phyloP scores from a whole-genome alignment of 2,888 invertebrate species.

The Azorinus chamasolen region DNA sequence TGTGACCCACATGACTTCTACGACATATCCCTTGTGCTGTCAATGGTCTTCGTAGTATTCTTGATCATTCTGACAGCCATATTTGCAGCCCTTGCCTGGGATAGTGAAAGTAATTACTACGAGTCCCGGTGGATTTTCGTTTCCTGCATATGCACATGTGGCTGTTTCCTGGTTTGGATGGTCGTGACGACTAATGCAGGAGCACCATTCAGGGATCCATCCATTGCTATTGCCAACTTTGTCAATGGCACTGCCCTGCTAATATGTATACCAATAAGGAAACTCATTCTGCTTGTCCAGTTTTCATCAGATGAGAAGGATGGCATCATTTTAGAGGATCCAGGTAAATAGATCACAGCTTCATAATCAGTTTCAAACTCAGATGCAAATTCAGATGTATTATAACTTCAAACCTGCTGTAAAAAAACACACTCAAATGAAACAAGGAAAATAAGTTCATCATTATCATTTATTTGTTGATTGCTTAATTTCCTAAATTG shows the following conservation, averaged over 20 bases:
- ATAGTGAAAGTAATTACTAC: conserved; percentile 84
- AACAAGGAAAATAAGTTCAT: no score
- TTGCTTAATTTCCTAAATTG: no score
- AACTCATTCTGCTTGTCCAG: conserved; percentile 79
- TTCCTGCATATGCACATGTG: conserved; percentile 77
- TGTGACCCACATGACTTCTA: conserved; percentile 81
- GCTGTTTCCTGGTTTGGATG: conserved; percentile 86
- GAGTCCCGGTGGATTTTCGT: conserved; percentile 86
- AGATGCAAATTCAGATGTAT: no score
- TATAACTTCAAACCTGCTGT: no score
- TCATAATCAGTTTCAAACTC: no score
- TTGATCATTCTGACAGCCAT: conserved; percentile 85
- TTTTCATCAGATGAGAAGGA: conserved; percentile 60
- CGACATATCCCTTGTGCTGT: conserved; percentile 85
- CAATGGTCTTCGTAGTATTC: conserved; percentile 86
- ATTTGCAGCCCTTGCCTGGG: conserved; percentile 86
- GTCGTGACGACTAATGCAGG: conserved; percentile 84
- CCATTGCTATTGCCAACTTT: conserved; percentile 86
- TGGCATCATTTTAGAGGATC: conserved; percentile 22
- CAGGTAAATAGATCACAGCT: conserved; percentile 47
- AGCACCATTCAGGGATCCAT: conserved; percentile 82
- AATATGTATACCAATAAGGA: conserved; percentile 85
- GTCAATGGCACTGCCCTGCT: conserved; percentile 85
- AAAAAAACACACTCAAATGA: no score
- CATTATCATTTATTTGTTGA: no score